Evolutionary conservation across 2,113 vertebrate genomes (phyloP).

Genomic region (Epinephelus cyanopodus): DNA sequence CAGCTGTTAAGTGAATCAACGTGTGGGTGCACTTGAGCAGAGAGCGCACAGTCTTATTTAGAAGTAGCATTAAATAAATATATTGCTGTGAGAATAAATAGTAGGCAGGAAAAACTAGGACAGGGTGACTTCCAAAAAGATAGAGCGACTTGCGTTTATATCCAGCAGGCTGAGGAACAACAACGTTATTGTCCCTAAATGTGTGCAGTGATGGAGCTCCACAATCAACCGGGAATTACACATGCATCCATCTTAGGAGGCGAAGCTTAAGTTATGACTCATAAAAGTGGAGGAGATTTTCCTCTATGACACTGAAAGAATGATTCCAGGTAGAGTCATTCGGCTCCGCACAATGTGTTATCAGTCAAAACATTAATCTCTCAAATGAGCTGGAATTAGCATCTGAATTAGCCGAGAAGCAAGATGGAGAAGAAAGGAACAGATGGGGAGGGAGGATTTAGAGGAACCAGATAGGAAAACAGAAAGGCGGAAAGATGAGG

Average conservation of each 20-base stretch:
- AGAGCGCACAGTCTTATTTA: conserved; percentile 22
- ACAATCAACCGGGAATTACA: conserved; percentile 22
- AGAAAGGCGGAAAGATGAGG: not conserved
- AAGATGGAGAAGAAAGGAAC: conserved; percentile 47
- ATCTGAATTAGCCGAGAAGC: conserved; percentile 56
- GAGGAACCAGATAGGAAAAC: conserved; percentile 1
- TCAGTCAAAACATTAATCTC: conserved; percentile 60
- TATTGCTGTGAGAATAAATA: not conserved
- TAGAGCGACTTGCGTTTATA: not conserved
- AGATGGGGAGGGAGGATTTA: conserved; percentile 47
- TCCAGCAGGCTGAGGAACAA: not conserved
- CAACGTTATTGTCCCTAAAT: conserved; percentile 11
- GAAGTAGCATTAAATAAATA: conserved; percentile 18
- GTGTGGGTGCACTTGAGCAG: not conserved
- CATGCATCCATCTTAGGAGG: conserved; percentile 29
- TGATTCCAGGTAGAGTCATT: conserved; percentile 42
- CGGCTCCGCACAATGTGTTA: conserved; percentile 41
- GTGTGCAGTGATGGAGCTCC: conserved; percentile 1
- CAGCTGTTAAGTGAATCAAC: conserved; percentile 3
- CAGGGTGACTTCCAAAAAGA: conserved; percentile 10
- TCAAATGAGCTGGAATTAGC: conserved; percentile 61
- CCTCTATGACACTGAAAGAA: conserved; percentile 4
- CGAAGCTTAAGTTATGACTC: conserved; percentile 26
- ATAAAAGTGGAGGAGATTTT: conserved; percentile 8
- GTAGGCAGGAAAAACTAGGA: not conserved